Percentiles rank a stretch among this genome's conserved stretches.
These are phyloP conservation scores for Meta bourneti DNA, from an alignment of 2,888 invertebrate genomes.

Conservation along the genomic window DNA sequence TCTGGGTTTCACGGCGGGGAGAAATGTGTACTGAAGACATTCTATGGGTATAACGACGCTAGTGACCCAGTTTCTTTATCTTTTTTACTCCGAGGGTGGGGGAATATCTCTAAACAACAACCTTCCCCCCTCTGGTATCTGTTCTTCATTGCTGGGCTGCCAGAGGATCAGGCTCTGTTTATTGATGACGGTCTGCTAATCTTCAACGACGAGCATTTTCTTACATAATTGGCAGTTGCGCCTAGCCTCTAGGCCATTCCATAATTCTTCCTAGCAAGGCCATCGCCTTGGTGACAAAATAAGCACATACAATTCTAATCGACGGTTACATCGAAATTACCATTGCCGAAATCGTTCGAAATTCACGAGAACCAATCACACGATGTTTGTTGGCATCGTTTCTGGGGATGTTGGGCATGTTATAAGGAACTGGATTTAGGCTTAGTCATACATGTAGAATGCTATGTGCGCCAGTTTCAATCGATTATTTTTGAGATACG, in stretches of 20 bases:
- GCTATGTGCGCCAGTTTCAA: no score
- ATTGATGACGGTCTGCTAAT: constrained; percentile 4
- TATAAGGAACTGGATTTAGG: no score
- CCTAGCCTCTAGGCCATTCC: background rate
- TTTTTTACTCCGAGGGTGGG: constrained; percentile 15
- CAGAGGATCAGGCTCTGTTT: background rate
- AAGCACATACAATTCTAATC: no score
- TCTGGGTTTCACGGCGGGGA: background rate
- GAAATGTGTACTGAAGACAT: no score
- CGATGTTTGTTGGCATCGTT: no score
- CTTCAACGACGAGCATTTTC: background rate
- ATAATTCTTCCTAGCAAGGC: background rate
- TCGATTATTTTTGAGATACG: no score
- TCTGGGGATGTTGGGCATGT: no score
- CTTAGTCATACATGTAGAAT: no score
- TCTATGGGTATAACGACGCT: constrained; percentile 12
- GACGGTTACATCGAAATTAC: no score
- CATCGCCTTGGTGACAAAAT: background rate
- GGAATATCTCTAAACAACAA: constrained; percentile 38
- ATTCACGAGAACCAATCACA: no score
- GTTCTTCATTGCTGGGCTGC: background rate
- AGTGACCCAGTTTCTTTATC: constrained; percentile 50
- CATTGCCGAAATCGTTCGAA: no score
- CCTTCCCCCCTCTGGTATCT: constrained; percentile 8
- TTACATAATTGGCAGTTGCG: constrained; percentile 25